These are phyloP conservation scores for Schizopygopsis pylzovi DNA, from an alignment of 2,797 vertebrate genomes.

Conservation along the genomic window DNA sequence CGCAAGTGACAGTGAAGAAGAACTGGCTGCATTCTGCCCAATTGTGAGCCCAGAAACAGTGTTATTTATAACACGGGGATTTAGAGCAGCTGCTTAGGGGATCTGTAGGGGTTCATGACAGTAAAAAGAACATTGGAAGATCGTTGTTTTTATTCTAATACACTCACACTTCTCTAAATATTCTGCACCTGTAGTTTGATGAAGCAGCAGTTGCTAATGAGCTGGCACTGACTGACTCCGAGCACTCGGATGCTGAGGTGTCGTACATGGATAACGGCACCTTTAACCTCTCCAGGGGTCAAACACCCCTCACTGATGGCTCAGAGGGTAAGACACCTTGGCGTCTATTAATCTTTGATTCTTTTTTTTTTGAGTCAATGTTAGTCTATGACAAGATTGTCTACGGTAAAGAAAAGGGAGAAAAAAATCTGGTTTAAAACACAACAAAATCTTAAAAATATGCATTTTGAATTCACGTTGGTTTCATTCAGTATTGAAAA, in stretches of 20 bases:
- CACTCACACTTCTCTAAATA: slow-evolving; percentile 8
- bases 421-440: background rate
- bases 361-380: background rate
- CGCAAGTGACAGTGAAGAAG: slow-evolving; percentile 94
- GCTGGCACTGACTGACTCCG: slow-evolving; percentile 91
- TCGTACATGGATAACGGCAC: slow-evolving; percentile 96
- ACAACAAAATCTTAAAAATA: background rate
- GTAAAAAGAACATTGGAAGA: background rate
- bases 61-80: background rate
- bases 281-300: slow-evolving; percentile 95
- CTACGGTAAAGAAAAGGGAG: background rate
- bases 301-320: slow-evolving; percentile 95
- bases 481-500: background rate
- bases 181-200: slow-evolving; percentile 82
- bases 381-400: background rate
- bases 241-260: slow-evolving; percentile 95
- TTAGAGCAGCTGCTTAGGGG: background rate
- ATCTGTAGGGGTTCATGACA: background rate
- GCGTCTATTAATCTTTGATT: background rate
- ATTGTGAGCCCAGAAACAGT: slow-evolving; percentile 75
- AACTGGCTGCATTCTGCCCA: slow-evolving; percentile 95
- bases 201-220: slow-evolving; percentile 89
- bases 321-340: slow-evolving; percentile 84
- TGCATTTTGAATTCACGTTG: background rate
- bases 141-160: background rate